phyloP scores from a whole-genome alignment of 35 echinoderm and acorn worm genomes.

The Diadema setosum region DNA sequence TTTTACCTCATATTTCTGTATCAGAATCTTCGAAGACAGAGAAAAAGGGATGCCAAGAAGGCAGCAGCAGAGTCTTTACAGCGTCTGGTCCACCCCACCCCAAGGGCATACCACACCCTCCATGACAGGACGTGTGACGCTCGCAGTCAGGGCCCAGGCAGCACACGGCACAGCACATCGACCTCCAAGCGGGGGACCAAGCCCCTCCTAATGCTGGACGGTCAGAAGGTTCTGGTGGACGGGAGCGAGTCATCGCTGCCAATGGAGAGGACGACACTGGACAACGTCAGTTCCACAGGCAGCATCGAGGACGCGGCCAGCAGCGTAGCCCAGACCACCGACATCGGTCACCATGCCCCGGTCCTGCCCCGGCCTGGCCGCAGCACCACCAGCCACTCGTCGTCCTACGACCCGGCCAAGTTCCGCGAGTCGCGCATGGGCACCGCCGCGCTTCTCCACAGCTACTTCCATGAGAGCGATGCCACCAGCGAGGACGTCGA shows the following conservation, averaged over 20 bases:
- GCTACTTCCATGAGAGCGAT: constrained; percentile 24
- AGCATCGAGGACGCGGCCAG: constrained; percentile 6
- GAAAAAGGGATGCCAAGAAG: constrained; percentile 19
- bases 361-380: neutral
- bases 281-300: constrained; percentile 12
- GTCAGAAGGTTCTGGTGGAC: constrained; percentile 6
- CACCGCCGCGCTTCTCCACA: constrained; percentile 35
- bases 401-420: constrained; percentile 19
- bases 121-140: constrained; percentile 64
- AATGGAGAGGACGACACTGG: neutral
- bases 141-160: neutral
- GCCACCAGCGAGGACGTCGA: neutral
- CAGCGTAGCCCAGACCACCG: constrained; percentile 26
- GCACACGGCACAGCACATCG: neutral
- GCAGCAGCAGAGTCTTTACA: constrained; percentile 6
- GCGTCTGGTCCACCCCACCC: neutral
- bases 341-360: neutral
- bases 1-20: neutral
- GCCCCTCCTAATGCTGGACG: constrained; percentile 1
- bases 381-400: neutral
- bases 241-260: neutral
- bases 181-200: neutral
- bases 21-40: neutral
- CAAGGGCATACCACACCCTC: neutral
- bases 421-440: constrained; percentile 30